Evolutionary conservation across 2,113 vertebrate species (phyloP).

Genomic region (Sinocyclocheilus grahami): DNA sequence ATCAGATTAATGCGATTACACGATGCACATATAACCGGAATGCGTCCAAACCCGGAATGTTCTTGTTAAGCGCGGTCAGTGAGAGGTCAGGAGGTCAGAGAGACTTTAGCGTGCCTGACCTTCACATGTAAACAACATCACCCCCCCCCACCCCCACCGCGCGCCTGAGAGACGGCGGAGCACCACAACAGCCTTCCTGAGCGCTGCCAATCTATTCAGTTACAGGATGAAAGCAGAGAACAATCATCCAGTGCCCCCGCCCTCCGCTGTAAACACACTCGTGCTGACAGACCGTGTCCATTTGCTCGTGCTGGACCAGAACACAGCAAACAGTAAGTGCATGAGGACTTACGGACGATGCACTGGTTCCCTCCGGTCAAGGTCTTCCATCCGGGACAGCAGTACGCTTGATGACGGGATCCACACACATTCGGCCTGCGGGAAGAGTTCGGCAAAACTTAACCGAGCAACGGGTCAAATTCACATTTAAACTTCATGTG

Average conservation of each 20-base stretch:
- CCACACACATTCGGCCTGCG: conserved; percentile 96
- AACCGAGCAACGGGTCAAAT: too few relatives aligned
- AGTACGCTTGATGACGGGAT: conserved; percentile 92
- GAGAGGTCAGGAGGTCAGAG: conserved; percentile 6
- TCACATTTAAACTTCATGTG: too few relatives aligned
- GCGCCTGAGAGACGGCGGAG: conserved; percentile 59
- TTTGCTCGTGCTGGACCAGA: neutral
- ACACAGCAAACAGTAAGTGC: neutral
- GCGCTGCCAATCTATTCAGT: conserved; percentile 38
- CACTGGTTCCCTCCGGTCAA: conserved; percentile 98
- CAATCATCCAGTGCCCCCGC: neutral
- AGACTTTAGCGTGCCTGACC: conserved; percentile 50
- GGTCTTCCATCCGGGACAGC: conserved; percentile 99
- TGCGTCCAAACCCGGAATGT: neutral
- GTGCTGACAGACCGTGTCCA: too few relatives aligned
- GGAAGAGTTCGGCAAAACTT: conserved; percentile 34
- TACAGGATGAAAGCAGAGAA: conserved; percentile 29
- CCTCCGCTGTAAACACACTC: neutral
- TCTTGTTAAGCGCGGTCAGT: neutral
- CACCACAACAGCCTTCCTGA: conserved; percentile 64
- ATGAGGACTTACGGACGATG: conserved; percentile 93
- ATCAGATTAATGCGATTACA: conserved; percentile 1
- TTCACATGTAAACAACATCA: conserved; percentile 74
- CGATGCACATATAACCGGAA: neutral
- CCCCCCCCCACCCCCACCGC: conserved; percentile 55